Conservation (phyloP, 92 coral and sea anemone species). For the Umimayanthus chanpuru region DNA sequence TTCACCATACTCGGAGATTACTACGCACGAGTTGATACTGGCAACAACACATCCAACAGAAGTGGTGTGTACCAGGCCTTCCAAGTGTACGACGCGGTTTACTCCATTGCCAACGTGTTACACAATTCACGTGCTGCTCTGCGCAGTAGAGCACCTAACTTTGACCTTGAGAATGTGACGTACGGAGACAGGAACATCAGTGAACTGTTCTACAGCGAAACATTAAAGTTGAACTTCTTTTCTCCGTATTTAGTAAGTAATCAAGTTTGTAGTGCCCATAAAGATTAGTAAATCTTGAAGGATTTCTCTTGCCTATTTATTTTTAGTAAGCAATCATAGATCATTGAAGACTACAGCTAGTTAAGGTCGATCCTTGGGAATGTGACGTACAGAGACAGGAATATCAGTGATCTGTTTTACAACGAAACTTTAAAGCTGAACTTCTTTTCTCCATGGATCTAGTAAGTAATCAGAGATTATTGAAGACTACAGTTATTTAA, state of each 20-base stretch:
- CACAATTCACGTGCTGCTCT: constrained; percentile 65
- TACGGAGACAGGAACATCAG: constrained; percentile 73
- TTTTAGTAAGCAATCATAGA: no score
- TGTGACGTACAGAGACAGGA: no score
- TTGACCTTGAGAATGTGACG: constrained; percentile 65
- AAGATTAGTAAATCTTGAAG: no score
- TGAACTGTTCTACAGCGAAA: constrained; percentile 63
- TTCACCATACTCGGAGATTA: constrained; percentile 60
- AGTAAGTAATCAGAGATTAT: constrained; percentile 37
- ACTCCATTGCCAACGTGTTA: constrained; percentile 89
- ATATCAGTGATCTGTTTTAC: constrained; percentile 69
- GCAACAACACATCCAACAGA: constrained; percentile 73
- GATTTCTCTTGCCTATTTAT: no score
- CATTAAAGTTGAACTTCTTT: constrained; percentile 59
- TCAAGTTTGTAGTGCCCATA: no score
- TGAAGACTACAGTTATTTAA: not conserved
- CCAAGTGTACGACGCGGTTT: constrained; percentile 89
- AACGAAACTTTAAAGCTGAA: constrained; percentile 57
- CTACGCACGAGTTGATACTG: constrained; percentile 59
- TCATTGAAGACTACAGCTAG: not conserved
- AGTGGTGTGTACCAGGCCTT: constrained; percentile 50
- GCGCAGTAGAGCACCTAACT: constrained; percentile 31
- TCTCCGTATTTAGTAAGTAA: constrained; percentile 71
- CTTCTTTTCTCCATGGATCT: constrained; percentile 68
- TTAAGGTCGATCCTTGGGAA: constrained; percentile 12